phyloP scores from a whole-genome alignment of 2,113 vertebrate genomes.

The Ahaetulla prasina region DNA sequence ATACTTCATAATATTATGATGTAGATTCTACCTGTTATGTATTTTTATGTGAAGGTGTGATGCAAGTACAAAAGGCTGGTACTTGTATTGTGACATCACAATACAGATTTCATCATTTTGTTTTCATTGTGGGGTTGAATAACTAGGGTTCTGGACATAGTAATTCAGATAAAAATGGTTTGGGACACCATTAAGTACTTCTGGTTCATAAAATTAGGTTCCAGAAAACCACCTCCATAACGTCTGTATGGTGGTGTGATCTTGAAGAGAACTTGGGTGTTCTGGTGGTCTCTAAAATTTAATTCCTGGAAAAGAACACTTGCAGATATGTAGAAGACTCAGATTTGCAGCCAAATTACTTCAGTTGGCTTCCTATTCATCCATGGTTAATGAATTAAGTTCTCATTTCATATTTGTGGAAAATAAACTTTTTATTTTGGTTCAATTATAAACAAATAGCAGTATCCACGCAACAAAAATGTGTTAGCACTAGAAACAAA shows the following conservation, averaged over 20 bases:
- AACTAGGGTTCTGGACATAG: not conserved
- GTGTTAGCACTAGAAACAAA: not conserved
- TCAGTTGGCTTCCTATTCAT: not conserved
- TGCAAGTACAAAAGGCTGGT: not conserved
- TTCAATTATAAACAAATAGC: not conserved
- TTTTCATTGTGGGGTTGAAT: not conserved
- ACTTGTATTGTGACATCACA: not conserved
- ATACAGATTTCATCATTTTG: no score
- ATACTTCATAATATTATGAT: not conserved
- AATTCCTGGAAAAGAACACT: not conserved
- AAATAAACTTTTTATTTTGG: not conserved
- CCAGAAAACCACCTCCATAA: not conserved
- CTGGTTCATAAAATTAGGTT: not conserved
- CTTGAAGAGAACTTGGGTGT: not conserved
- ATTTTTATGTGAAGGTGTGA: not conserved
- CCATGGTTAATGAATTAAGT: not conserved
- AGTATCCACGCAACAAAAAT: not conserved
- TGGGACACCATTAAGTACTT: not conserved
- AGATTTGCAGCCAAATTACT: not conserved
- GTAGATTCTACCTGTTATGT: not conserved
- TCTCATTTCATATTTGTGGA: not conserved
- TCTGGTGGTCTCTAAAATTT: not conserved
- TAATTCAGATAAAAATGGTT: not conserved
- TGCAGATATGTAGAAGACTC: not conserved
- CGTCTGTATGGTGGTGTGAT: no score